phyloP scores from a whole-genome alignment of 2,113 vertebrate genomes.

The Epinephelus lanceolatus region DNA sequence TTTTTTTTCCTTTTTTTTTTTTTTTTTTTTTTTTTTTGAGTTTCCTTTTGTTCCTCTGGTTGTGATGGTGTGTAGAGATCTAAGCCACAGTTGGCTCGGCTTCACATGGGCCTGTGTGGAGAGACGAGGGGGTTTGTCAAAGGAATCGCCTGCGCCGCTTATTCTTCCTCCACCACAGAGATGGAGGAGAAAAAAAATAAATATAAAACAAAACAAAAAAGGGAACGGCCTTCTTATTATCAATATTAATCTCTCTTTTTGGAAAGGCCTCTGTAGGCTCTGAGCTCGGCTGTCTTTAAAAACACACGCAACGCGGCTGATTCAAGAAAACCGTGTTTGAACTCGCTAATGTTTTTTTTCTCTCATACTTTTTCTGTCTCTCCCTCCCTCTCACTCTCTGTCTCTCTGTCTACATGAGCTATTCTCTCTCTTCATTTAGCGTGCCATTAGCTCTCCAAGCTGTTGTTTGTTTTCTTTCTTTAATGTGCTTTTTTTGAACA shows the following conservation, averaged over 20 bases:
- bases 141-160: slow-evolving; percentile 68
- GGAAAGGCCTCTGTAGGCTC: slow-evolving; percentile 74
- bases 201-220: slow-evolving; percentile 54
- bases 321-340: slow-evolving; percentile 77
- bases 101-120: slow-evolving; percentile 72
- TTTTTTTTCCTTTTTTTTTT: background rate
- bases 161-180: slow-evolving; percentile 69
- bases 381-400: slow-evolving; percentile 10
- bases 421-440: slow-evolving; percentile 71
- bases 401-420: slow-evolving; percentile 48
- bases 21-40: slow-evolving; percentile 2
- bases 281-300: slow-evolving; percentile 56
- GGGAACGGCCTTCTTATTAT: slow-evolving; percentile 71
- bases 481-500: slow-evolving; percentile 70
- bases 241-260: slow-evolving; percentile 79
- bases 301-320: slow-evolving; percentile 48
- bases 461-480: slow-evolving; percentile 80
- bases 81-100: slow-evolving; percentile 78
- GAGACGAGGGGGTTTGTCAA: slow-evolving; percentile 73
- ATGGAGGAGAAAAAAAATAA: slow-evolving; percentile 34
- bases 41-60: slow-evolving; percentile 74
- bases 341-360: slow-evolving; percentile 73
- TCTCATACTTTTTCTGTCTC: slow-evolving; percentile 31
- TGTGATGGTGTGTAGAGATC: slow-evolving; percentile 75
- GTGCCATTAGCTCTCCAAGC: slow-evolving; percentile 79